phyloP scores from a whole-genome alignment of 2,113 vertebrate species.

The Platanista minor region DNA sequence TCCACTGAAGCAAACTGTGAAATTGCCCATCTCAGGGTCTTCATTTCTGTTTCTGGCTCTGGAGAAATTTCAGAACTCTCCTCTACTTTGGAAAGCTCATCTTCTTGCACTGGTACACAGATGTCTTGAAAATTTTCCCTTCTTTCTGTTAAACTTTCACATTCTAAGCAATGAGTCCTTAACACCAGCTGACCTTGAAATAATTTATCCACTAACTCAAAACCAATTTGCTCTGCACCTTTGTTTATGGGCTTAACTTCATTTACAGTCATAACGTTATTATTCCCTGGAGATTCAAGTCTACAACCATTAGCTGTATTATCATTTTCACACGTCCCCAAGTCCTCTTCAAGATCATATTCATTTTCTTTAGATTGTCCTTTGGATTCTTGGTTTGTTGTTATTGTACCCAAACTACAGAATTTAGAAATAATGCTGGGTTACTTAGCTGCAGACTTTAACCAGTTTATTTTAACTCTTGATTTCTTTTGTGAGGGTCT shows the following conservation, averaged over 20 bases:
- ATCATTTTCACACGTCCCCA: constrained; percentile 65
- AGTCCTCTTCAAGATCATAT: constrained; percentile 63
- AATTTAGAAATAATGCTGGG: constrained; percentile 98
- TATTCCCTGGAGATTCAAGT: constrained; percentile 43
- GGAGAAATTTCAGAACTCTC: constrained; percentile 93
- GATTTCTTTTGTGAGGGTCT: constrained; percentile 87
- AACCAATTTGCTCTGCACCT: constrained; percentile 82
- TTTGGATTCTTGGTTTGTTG: constrained; percentile 78
- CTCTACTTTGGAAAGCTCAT: constrained; percentile 86
- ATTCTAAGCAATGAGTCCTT: constrained; percentile 96
- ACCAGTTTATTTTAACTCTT: constrained; percentile 87
- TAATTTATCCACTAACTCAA: constrained; percentile 92
- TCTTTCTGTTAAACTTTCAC: constrained; percentile 95
- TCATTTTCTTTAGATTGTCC: constrained; percentile 77
- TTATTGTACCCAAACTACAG: constrained; percentile 89
- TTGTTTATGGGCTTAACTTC: constrained; percentile 77
- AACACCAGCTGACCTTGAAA: constrained; percentile 96
- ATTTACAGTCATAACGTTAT: not conserved
- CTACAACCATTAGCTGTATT: constrained; percentile 55
- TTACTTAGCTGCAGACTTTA: constrained; percentile 90
- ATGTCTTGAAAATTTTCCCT: constrained; percentile 98
- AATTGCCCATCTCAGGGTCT: constrained; percentile 96
- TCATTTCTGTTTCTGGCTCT: constrained; percentile 94
- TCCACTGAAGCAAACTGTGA: constrained; percentile 98
- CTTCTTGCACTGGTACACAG: constrained; percentile 96